phyloP scores from a whole-genome alignment of 2,113 vertebrate genomes.

The Ellobius talpinus region DNA sequence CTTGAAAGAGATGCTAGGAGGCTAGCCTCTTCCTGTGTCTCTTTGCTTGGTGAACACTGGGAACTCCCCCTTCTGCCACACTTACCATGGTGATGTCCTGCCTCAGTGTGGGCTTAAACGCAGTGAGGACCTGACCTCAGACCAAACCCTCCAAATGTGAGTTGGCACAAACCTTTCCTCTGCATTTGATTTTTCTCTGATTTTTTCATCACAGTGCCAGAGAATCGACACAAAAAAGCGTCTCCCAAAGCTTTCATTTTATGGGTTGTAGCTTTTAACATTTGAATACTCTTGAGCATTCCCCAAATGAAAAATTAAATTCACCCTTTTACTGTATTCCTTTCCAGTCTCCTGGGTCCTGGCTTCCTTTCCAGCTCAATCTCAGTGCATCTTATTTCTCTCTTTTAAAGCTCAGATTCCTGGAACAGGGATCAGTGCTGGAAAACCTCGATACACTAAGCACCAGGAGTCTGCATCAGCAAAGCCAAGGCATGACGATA shows the following conservation, averaged over 20 bases:
- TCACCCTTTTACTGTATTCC: neutral
- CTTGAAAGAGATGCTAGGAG: neutral
- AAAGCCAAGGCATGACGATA: neutral
- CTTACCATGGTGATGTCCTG: neutral
- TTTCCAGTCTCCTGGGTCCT: neutral
- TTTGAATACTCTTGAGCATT: neutral
- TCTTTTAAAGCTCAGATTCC: neutral
- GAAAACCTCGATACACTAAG: neutral
- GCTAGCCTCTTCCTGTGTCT: neutral
- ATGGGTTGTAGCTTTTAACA: neutral
- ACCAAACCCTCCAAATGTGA: neutral
- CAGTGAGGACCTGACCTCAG: neutral
- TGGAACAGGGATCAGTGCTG: neutral
- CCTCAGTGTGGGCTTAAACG: neutral
- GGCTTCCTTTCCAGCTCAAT: conserved; percentile 18
- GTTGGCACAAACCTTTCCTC: neutral
- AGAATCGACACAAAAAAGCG: neutral
- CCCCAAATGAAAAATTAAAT: conserved; percentile 10
- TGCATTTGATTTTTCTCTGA: neutral
- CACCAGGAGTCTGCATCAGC: neutral
- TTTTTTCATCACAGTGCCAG: neutral
- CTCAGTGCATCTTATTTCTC: neutral
- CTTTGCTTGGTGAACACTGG: neutral
- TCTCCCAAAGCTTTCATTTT: neutral
- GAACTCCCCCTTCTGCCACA: neutral